Percentiles rank a stretch among this genome's conserved stretches.
These are phyloP conservation scores for Drosophila kurseongensis DNA, from an alignment of 1,140 invertebrate species.

Conservation along the genomic window DNA sequence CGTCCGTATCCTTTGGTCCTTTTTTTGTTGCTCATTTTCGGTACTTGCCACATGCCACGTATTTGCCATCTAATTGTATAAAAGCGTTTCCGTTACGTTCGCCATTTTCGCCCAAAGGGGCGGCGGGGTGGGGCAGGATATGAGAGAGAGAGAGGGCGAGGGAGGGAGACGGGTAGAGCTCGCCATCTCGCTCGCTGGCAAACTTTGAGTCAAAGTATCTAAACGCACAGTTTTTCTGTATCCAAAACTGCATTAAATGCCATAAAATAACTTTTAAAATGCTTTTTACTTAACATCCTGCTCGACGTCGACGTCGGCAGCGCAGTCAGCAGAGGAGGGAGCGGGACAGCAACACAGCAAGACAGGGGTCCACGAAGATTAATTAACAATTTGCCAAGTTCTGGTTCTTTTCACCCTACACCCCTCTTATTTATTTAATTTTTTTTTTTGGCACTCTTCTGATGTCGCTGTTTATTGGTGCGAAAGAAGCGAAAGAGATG, in stretches of 20 bases:
- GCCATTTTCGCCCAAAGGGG: slow-evolving; percentile 62
- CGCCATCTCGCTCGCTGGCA: slow-evolving; percentile 19
- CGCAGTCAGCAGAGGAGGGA: slow-evolving; percentile 17
- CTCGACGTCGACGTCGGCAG: slow-evolving; percentile 11
- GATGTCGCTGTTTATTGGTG: slow-evolving; percentile 74
- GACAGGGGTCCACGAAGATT: slow-evolving; percentile 62
- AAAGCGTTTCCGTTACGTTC: slow-evolving; percentile 81
- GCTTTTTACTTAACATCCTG: slow-evolving; percentile 84
- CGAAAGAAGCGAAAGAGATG: slow-evolving; percentile 68
- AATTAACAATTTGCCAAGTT: slow-evolving; percentile 75
- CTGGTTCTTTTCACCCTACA: slow-evolving; percentile 2
- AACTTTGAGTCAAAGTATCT: slow-evolving; percentile 80
- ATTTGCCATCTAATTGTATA: slow-evolving; percentile 77
- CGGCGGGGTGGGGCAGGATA: background rate
- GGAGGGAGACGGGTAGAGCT: background rate
- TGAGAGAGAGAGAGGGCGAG: background rate
- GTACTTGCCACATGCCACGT: slow-evolving; percentile 60
- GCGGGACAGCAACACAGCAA: background rate
- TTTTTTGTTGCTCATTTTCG: slow-evolving; percentile 26
- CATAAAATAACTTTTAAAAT: slow-evolving; percentile 84
- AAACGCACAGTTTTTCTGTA: slow-evolving; percentile 82
- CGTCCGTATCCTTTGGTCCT: slow-evolving; percentile 1
- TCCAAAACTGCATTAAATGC: slow-evolving; percentile 84
- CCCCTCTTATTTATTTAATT: slow-evolving; percentile 13
- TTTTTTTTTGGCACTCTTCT: slow-evolving; percentile 68